Percentiles rank a stretch among this genome's conserved stretches.
phyloP scores from a whole-genome alignment of 2,888 invertebrate species.

The Drosophila rubida region DNA sequence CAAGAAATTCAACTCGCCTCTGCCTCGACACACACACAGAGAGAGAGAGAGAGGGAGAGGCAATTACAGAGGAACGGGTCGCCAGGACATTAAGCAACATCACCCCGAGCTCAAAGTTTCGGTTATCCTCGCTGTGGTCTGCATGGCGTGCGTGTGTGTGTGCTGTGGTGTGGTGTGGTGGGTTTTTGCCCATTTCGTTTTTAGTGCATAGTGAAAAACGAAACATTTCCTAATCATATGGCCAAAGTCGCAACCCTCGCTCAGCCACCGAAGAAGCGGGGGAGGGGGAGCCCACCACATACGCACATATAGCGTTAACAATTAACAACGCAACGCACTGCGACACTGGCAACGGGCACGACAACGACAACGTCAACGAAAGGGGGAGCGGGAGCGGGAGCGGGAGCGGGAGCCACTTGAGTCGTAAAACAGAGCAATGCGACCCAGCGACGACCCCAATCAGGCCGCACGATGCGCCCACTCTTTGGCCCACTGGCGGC shows the following conservation, averaged over 20 bases:
- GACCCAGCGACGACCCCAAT: slow-evolving; percentile 65
- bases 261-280: not conserved
- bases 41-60: slow-evolving; percentile 29
- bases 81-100: slow-evolving; percentile 74
- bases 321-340: slow-evolving; percentile 71
- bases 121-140: slow-evolving; percentile 28
- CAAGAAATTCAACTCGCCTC: slow-evolving; percentile 76
- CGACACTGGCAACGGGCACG: slow-evolving; percentile 47
- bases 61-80: slow-evolving; percentile 66
- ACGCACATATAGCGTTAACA: slow-evolving; percentile 52
- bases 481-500: slow-evolving; percentile 1
- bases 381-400: not conserved
- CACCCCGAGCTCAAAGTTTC: slow-evolving; percentile 51
- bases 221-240: slow-evolving; percentile 80
- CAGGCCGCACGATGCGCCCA: slow-evolving; percentile 31
- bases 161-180: too few species aligned
- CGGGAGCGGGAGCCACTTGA: slow-evolving; percentile 54
- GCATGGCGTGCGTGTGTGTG: too few species aligned
- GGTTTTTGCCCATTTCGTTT: slow-evolving; percentile 58
- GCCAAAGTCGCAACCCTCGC: slow-evolving; percentile 50
- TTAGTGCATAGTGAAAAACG: slow-evolving; percentile 78
- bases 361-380: too few species aligned
- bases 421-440: slow-evolving; percentile 69
- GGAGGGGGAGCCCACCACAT: not conserved
- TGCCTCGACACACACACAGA: slow-evolving; percentile 34